Base-by-base conservation (phyloP, 1,140 invertebrate species). In the Trialeurodes vaporariorum region DNA sequence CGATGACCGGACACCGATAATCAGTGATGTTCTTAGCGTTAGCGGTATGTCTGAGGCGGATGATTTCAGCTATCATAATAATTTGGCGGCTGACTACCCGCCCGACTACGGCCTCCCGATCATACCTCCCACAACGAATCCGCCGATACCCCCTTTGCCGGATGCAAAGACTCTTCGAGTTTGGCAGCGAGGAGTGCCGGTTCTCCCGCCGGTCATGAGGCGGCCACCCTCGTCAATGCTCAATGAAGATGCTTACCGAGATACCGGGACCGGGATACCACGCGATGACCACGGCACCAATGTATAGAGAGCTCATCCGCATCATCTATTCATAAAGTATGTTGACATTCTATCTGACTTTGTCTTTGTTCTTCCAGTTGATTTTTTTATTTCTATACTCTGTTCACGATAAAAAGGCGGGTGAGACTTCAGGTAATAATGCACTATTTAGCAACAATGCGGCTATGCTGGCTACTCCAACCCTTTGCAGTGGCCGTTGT, bases 51-150 rank as follows among this genome's bases (percentile, higher is more conserved):
- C 59, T 25, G 60, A 34, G 1, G 66, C 60, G 0, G 67, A 70
- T 21, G 66, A 65, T 25, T 64, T 67, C 24, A 70, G 69, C 63
- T 65, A 63, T n/a, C 40, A 25, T 21, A 25, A 40, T 9, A 61
- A 40, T 25, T 25, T 69, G 61, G 60, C 61, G 22, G 74, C 74
- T 58, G 74, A 73, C 12, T 77, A 75, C 67, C 77, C 77, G 11
- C 67, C 74, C 13, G 76, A 79, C 66, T 78, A 77, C 68, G 77
- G 77, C 25, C 68, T 78, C 24, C 77, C 75, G 1, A 76, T 76
- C 62, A 67, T 74, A 23, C 69, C 70, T 5, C 67, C 72, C 0
- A 40, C 66, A 24, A 65, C 49, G 21, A 34, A 64, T 1, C 68
- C 61, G 21, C 27, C 13, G 63, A 58, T 65, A n/a, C 58, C 27